Base-by-base conservation (phyloP, 2,888 invertebrate species). In the Ypsolopha scabrella region DNA sequence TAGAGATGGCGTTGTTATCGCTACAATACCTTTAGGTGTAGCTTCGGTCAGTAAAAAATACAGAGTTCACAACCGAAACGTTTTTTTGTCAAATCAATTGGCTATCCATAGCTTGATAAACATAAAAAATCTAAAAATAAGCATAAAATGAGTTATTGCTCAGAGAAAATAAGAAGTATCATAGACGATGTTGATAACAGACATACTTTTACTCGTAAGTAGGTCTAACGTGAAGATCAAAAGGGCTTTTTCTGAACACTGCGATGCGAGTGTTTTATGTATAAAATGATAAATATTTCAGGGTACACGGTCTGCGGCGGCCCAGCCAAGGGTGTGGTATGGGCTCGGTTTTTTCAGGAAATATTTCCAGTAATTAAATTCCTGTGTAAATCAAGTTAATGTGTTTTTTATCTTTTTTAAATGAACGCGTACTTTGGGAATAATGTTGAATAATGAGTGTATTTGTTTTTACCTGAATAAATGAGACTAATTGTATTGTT, bases 281-380 rank as follows among this genome's bases (percentile, higher is more conserved):
- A 24, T 7, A 33, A 34, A 46, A 35, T 35, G 34, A 46, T 46
- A 46, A 46, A 45, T 45, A 45, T 34, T 46, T 46, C 46, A 46
- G 46, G 46, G 34, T 10, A n/a, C 6, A n/a, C 38, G 38, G 38
- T 24, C 24, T 2, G 6, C 38, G 38, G 38, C 2, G 38, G 38
- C 61, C 59, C 53, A 53, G 24, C 56, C 59, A 58, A 57, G 66
- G 68, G 74, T 63, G 71, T 62, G 68, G 60, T 64, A 56, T 63
- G 59, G 57, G 61, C 24, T 10, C 57, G 62, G 46, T 46, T 46
- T 64, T 63, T 65, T 60, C 63, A 65, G 14, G 35, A 68, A 71
- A 73, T 9, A 45, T 45, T 75, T 70, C 71, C 60, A 64, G 64
- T 68, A 70, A 74, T 75, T 72, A 73, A 70, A 71, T 68, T 67